Conservation (phyloP, 2,797 vertebrate species). For the Leuciscus waleckii region DNA sequence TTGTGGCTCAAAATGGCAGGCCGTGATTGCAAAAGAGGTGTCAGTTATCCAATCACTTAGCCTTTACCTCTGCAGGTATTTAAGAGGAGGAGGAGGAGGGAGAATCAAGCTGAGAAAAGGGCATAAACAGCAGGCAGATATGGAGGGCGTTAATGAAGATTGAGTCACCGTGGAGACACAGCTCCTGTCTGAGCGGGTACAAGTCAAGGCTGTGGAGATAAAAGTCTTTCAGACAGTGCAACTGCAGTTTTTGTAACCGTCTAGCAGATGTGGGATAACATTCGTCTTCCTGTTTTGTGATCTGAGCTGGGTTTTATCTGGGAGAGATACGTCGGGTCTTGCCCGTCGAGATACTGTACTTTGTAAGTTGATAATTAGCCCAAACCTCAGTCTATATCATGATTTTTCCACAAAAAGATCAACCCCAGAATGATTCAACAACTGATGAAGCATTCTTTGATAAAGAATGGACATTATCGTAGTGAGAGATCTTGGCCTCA, state of each 20-base stretch:
- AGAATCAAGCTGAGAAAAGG: constrained; percentile 28
- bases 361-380: constrained; percentile 6
- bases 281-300: not conserved
- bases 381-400: not conserved
- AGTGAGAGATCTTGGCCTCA: not conserved
- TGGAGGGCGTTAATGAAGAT: constrained; percentile 50
- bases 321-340: not conserved
- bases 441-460: constrained; percentile 36
- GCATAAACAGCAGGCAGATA: constrained; percentile 45
- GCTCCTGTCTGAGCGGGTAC: not conserved
- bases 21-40: constrained; percentile 56
- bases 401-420: not conserved
- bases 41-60: constrained; percentile 61
- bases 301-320: constrained; percentile 5
- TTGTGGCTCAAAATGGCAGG: constrained; percentile 34
- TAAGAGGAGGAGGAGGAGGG: constrained; percentile 32
- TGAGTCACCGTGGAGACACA: constrained; percentile 18
- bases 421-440: not conserved
- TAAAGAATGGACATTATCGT: constrained; percentile 17
- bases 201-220: not conserved
- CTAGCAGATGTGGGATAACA: constrained; percentile 5
- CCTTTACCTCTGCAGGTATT: constrained; percentile 52
- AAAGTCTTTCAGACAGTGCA: constrained; percentile 8
- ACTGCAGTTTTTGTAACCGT: not conserved
- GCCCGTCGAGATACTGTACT: not conserved